A percentile compares a stretch with the other conserved stretches of the same genome.
Evolutionary conservation across 1,140 invertebrate species (phyloP).

Genomic region (Hestina assimilis): DNA sequence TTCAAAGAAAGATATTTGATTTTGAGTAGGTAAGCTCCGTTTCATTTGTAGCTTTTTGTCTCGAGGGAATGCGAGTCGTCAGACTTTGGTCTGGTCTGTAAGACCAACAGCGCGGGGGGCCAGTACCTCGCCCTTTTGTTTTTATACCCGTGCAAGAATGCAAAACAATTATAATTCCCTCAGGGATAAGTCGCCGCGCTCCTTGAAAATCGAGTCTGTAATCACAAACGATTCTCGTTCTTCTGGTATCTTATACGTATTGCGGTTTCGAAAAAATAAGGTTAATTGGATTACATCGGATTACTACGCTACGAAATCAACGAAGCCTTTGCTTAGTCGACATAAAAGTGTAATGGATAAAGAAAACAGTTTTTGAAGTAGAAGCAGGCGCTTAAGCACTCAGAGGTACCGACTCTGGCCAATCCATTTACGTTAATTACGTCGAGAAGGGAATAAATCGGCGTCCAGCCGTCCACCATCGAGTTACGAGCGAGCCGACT

Average conservation of each 20-base stretch:
- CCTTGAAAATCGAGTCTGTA: slow-evolving; percentile 57
- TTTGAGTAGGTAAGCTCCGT: slow-evolving; percentile 37
- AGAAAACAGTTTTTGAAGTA: slow-evolving; percentile 39
- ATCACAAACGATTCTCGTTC: slow-evolving; percentile 58
- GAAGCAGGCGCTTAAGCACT: slow-evolving; percentile 39
- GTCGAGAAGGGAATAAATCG: slow-evolving; percentile 75
- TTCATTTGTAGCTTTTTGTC: slow-evolving; percentile 72
- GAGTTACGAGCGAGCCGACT: slow-evolving; percentile 75
- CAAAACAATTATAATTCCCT: slow-evolving; percentile 77
- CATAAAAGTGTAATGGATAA: slow-evolving; percentile 25
- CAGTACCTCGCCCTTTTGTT: slow-evolving; percentile 68
- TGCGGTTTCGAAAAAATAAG: slow-evolving; percentile 56
- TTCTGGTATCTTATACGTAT: slow-evolving; percentile 57
- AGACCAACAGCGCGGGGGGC: slow-evolving; percentile 59
- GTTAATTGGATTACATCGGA: slow-evolving; percentile 58
- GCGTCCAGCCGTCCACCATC: slow-evolving; percentile 74
- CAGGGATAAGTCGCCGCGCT: slow-evolving; percentile 64
- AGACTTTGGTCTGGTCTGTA: slow-evolving; percentile 70
- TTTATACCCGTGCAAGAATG: slow-evolving; percentile 76
- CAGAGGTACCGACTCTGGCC: slow-evolving; percentile 61
- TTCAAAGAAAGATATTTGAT: slow-evolving; percentile 7
- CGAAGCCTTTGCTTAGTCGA: slow-evolving; percentile 14
- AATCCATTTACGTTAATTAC: slow-evolving; percentile 78
- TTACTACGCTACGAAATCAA: slow-evolving; percentile 17
- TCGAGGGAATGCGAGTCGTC: slow-evolving; percentile 69